Conservation (phyloP, 1,140 invertebrate genomes). For the Bombus turneri region DNA sequence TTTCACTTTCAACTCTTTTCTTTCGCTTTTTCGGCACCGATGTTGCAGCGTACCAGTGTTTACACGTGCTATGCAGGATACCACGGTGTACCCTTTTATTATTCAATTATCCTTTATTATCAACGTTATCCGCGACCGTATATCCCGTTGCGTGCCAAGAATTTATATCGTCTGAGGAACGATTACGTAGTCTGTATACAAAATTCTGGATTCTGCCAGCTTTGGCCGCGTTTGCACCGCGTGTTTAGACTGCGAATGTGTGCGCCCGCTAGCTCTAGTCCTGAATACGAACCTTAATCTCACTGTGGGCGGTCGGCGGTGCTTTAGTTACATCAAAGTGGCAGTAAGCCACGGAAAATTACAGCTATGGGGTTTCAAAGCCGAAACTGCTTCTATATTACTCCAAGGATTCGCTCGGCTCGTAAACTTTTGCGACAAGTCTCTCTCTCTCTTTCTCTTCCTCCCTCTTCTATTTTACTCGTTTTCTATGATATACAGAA, state of each 20-base stretch:
- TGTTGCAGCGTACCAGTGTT: neutral
- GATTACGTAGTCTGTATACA: constrained; percentile 49
- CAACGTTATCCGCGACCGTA: constrained; percentile 19
- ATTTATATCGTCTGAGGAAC: constrained; percentile 46
- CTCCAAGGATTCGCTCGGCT: constrained; percentile 52
- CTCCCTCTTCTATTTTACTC: neutral
- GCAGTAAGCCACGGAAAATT: constrained; percentile 63
- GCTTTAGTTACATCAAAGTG: constrained; percentile 64
- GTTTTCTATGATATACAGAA: constrained; percentile 6
- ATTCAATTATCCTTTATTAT: constrained; percentile 55
- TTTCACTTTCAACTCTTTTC: neutral
- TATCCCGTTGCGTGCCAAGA: constrained; percentile 37
- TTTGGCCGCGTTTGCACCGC: constrained; percentile 44
- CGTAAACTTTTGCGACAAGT: constrained; percentile 54
- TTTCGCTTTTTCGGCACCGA: neutral
- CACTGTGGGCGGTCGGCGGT: constrained; percentile 44
- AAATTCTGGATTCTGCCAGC: constrained; percentile 51
- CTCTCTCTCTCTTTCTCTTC: neutral
- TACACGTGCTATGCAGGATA: neutral
- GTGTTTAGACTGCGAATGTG: constrained; percentile 50
- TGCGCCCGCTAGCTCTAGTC: constrained; percentile 11
- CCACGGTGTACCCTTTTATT: constrained; percentile 16
- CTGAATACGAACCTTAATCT: constrained; percentile 57
- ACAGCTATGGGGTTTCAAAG: constrained; percentile 62
- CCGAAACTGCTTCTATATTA: constrained; percentile 56